Percentiles rank a stretch among this genome's conserved stretches.
phyloP scores from a whole-genome alignment of 1,140 invertebrate species.

The Lanistes nyassanus region DNA sequence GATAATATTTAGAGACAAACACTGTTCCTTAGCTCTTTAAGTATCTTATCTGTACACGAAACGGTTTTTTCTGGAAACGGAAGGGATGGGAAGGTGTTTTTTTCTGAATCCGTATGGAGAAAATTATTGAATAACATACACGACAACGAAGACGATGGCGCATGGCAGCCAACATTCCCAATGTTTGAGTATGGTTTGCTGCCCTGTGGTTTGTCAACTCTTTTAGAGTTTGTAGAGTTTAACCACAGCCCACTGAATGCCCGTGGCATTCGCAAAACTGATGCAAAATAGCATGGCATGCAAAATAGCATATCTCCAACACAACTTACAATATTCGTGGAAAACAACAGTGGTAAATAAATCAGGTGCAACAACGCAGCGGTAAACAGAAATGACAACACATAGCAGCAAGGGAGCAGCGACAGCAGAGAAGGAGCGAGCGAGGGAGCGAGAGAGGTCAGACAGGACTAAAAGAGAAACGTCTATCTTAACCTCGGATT shows the following conservation, averaged over 20 bases:
- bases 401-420: neutral
- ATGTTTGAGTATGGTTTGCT: too few relatives aligned
- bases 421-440: neutral
- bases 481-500: too few relatives aligned
- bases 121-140: too few relatives aligned
- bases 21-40: too few relatives aligned
- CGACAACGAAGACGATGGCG: too few relatives aligned
- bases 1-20: too few relatives aligned
- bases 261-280: neutral
- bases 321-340: neutral
- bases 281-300: neutral
- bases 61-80: too few relatives aligned
- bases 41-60: too few relatives aligned
- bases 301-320: neutral
- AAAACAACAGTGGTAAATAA: neutral
- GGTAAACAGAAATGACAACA: neutral
- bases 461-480: neutral
- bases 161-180: too few relatives aligned
- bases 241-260: neutral
- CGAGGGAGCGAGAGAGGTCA: conserved; percentile 7
- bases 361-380: neutral
- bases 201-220: neutral
- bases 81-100: too few relatives aligned
- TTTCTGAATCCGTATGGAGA: too few relatives aligned
- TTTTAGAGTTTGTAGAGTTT: neutral